phyloP scores from a whole-genome alignment of 2,888 invertebrate genomes.

The Hydroisotoma schaefferi region DNA sequence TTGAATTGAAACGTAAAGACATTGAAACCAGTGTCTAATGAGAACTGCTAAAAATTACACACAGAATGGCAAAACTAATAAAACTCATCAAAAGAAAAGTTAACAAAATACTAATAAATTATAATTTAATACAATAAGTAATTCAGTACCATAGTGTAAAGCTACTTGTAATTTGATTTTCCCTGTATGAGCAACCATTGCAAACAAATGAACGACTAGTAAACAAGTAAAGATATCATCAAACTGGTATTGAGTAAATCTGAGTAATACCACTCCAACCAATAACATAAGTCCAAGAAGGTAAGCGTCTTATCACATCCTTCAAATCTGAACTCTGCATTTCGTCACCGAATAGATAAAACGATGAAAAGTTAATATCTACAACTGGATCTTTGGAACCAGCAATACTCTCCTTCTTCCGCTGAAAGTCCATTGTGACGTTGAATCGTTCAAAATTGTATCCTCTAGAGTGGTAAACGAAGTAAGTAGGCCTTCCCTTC shows the following conservation, averaged over 20 bases:
- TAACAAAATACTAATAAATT: too few relatives aligned
- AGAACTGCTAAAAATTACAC: too few relatives aligned
- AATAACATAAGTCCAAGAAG: slow-evolving; percentile 40
- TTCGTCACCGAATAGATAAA: slow-evolving; percentile 41
- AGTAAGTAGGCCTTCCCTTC: slow-evolving; percentile 52
- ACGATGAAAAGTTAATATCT: slow-evolving; percentile 43
- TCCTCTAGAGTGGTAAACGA: slow-evolving; percentile 52
- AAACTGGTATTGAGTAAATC: slow-evolving; percentile 36
- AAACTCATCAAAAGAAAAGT: too few relatives aligned
- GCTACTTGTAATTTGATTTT: too few relatives aligned
- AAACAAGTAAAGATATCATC: slow-evolving; percentile 5
- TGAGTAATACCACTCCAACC: slow-evolving; percentile 42
- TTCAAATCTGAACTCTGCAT: slow-evolving; percentile 40
- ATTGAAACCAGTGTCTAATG: too few relatives aligned
- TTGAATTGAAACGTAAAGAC: too few relatives aligned
- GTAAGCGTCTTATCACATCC: slow-evolving; percentile 34
- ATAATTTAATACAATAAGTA: too few relatives aligned
- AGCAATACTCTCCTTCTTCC: slow-evolving; percentile 11
- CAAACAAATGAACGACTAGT: not conserved
- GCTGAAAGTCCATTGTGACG: slow-evolving; percentile 40
- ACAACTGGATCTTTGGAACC: slow-evolving; percentile 28
- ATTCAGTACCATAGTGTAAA: too few relatives aligned
- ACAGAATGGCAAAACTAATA: too few relatives aligned
- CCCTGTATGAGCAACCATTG: too few relatives aligned
- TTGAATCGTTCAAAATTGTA: slow-evolving; percentile 40